Conservation (phyloP, 1,140 invertebrate species). For the Drosophila pallidifrons region DNA sequence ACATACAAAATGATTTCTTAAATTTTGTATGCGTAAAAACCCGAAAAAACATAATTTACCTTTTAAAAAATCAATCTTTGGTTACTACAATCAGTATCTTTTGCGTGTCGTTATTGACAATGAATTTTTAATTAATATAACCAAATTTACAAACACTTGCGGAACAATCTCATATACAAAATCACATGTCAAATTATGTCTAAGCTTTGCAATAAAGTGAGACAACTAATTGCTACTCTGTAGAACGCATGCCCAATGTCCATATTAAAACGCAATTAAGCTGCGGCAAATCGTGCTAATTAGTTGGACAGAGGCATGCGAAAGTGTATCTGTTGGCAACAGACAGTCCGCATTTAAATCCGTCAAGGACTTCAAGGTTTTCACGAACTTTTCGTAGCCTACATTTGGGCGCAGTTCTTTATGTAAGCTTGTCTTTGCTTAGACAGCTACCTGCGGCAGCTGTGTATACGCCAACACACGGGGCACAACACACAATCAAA, state of each 20-base stretch:
- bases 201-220: neutral
- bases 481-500: slow-evolving; percentile 56
- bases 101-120: too few relatives aligned
- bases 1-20: too few relatives aligned
- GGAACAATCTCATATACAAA: too few relatives aligned
- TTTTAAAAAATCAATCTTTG: too few relatives aligned
- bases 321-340: neutral
- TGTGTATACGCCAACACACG: slow-evolving; percentile 15
- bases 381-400: slow-evolving; percentile 6
- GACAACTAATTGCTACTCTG: neutral
- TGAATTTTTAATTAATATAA: too few relatives aligned
- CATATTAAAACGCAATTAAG: neutral
- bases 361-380: slow-evolving; percentile 27
- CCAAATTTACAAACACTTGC: too few relatives aligned
- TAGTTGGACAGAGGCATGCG: neutral
- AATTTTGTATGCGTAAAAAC: too few relatives aligned
- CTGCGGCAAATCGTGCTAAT: neutral
- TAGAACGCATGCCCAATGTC: neutral
- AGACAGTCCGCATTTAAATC: slow-evolving; percentile 4
- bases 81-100: too few relatives aligned
- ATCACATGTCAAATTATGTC: neutral
- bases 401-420: slow-evolving; percentile 21
- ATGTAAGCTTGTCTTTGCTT: neutral
- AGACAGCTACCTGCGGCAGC: slow-evolving; percentile 6
- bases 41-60: too few relatives aligned